A percentile compares a stretch with the other conserved stretches of the same genome.
These are phyloP conservation scores for Nyctibius bracteatus DNA, from an alignment of 2,113 vertebrate species.

Conservation along the genomic window DNA sequence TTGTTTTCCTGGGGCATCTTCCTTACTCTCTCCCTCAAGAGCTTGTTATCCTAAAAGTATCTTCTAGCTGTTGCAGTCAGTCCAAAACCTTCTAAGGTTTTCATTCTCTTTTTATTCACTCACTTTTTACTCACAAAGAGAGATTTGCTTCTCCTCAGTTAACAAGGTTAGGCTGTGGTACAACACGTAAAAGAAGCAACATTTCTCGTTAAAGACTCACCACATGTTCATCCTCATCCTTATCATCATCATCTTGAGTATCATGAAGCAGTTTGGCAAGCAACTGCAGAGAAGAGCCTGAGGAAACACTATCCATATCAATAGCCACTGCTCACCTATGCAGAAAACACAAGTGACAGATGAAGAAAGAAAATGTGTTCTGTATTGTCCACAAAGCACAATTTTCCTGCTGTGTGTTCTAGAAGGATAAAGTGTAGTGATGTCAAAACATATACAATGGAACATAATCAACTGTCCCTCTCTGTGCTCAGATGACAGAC, in stretches of 20 bases:
- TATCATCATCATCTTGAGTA: conserved; percentile 43
- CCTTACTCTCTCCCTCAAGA: neutral
- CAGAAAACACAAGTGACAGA: neutral
- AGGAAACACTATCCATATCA: conserved; percentile 64
- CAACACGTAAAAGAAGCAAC: neutral
- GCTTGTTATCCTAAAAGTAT: neutral
- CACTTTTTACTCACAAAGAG: neutral
- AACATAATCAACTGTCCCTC: no score
- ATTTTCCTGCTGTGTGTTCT: neutral
- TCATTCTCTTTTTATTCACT: neutral
- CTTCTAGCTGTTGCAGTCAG: neutral
- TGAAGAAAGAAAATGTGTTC: neutral
- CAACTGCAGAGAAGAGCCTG: conserved; percentile 66
- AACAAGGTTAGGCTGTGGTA: neutral
- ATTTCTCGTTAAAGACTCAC: neutral
- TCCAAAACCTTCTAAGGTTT: neutral
- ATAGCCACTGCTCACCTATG: neutral
- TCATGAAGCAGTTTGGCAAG: conserved; percentile 77
- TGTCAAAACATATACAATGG: fast-evolving
- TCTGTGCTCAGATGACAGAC: fast-evolving
- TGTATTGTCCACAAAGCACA: neutral
- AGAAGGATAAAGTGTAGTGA: fast-evolving
- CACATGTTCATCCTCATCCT: conserved; percentile 31
- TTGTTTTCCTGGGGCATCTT: neutral
- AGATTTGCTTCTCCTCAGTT: neutral